Conservation (phyloP, 2,797 vertebrate genomes). For the Hipposideros larvatus region DNA sequence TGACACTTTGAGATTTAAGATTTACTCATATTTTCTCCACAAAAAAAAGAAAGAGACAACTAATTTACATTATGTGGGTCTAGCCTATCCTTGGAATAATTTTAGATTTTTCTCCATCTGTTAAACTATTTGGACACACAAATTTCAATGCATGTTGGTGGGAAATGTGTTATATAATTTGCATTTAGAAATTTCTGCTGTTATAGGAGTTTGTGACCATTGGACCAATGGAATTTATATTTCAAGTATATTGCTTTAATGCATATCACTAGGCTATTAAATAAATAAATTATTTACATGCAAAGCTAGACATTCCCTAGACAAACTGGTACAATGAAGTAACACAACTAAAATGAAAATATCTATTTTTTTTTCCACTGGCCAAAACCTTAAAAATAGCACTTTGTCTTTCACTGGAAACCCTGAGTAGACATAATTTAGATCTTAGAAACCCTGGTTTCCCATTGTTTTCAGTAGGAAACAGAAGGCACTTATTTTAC, state of each 20-base stretch:
- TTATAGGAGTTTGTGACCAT: slow-evolving; percentile 9
- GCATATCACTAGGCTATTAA: neutral
- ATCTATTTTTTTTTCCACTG: neutral
- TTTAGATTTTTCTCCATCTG: slow-evolving; percentile 63
- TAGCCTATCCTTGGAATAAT: slow-evolving; percentile 35
- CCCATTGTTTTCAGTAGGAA: neutral
- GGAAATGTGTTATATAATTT: slow-evolving; percentile 42
- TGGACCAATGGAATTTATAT: slow-evolving; percentile 31
- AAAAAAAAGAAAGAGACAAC: neutral
- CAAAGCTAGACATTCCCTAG: neutral
- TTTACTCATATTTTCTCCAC: slow-evolving; percentile 24
- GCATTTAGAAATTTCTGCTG: slow-evolving; percentile 4
- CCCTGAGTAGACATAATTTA: neutral
- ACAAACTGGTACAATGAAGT: neutral
- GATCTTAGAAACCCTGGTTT: neutral
- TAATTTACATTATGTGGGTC: slow-evolving; percentile 32
- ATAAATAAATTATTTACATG: slow-evolving; percentile 1
- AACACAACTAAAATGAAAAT: neutral
- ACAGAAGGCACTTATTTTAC: neutral
- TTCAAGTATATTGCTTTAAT: slow-evolving; percentile 19
- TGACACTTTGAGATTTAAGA: neutral
- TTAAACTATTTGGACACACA: slow-evolving; percentile 58
- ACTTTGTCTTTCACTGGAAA: slow-evolving; percentile 2
- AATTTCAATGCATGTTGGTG: slow-evolving; percentile 40
- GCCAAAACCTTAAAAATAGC: neutral